phyloP scores from a whole-genome alignment of 2,888 invertebrate species.

The Amaurobius ferox region DNA sequence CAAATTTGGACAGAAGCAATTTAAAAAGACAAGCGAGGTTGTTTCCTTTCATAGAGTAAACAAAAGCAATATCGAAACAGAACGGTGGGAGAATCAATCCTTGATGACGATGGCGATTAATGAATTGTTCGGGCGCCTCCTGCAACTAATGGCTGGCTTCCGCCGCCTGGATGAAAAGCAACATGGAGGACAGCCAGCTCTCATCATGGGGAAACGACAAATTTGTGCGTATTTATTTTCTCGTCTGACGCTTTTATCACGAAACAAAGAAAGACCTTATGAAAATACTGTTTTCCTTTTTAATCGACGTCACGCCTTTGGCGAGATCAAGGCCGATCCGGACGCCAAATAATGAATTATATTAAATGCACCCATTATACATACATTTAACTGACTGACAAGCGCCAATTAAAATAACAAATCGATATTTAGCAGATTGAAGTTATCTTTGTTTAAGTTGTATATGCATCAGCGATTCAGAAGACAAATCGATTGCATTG shows the following conservation, averaged over 20 bases:
- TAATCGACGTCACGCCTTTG: no score
- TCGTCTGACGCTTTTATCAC: background rate
- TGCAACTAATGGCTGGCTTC: conserved; percentile 55
- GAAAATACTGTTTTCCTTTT: background rate
- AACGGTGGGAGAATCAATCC: conserved; percentile 33
- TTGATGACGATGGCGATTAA: conserved; percentile 46
- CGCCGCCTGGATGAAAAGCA: conserved; percentile 25
- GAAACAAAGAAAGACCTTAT: background rate
- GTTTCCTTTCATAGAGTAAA: background rate
- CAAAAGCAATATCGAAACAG: background rate
- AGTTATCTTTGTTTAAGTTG: no score
- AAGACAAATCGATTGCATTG: no score
- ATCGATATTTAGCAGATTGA: no score
- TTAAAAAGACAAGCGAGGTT: background rate
- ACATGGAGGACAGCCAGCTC: conserved; percentile 1
- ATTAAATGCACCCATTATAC: no score
- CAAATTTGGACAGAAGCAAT: background rate
- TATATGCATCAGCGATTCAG: no score
- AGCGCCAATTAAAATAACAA: no score
- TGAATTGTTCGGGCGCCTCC: conserved; percentile 39
- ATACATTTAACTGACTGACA: no score
- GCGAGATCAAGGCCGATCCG: no score
- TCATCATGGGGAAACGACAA: background rate
- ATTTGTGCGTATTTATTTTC: background rate
- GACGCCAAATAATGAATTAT: no score